Evolutionary conservation across 2,888 invertebrate species (phyloP), one percentile per base, ranked within the genome.

Genomic region (Apodemia hepburni): DNA sequence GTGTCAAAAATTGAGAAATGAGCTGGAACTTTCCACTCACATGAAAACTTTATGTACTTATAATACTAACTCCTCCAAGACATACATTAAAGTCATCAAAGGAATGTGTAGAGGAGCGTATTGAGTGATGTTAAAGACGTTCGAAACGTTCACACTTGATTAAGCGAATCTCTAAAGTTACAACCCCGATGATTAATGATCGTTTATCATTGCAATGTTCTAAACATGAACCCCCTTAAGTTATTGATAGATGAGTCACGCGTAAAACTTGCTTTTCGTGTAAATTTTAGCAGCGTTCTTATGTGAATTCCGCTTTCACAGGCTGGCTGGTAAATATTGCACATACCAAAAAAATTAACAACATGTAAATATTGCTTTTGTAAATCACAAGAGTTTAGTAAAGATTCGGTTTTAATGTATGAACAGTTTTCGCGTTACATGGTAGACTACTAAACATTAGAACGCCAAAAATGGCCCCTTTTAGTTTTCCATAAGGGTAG

Each of bases 121-220:
- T 74, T 83, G 85, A 85, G 83, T 85, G 81, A 85, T 85, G 84
- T 79, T 76, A 71, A 76, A 78, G 76, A 75, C 78, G 81, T 81
- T 68, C 70, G 65, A 70, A 84, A 76, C 85, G 81, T 86, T 86
- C 83, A 80, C 82, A 85, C 80, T 85, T 87, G 86, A 87, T 87
- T 86, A 85, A 86, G 79, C 82, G 83, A 79, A 78, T 80, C 83
- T 86, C 85, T 82, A 84, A 85, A 85, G 84, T 80, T 78, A 79
- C 79, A 85, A 82, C 82, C 82, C 76, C 70, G 76, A 81, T 87
- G 85, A 87, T 87, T 86, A 85, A 87, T 86, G 84, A 84, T 84
- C 82, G 82, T 78, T 81, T 82, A 82, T 82, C 84, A 85, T 58
- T 42, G 58, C 45, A 33, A 58, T 58, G 38, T 29, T 57, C 49